A percentile compares a stretch with the other conserved stretches of the same genome.
Evolutionary conservation across 2,888 invertebrate species (phyloP).

Genomic region (Candidula unifasciata): DNA sequence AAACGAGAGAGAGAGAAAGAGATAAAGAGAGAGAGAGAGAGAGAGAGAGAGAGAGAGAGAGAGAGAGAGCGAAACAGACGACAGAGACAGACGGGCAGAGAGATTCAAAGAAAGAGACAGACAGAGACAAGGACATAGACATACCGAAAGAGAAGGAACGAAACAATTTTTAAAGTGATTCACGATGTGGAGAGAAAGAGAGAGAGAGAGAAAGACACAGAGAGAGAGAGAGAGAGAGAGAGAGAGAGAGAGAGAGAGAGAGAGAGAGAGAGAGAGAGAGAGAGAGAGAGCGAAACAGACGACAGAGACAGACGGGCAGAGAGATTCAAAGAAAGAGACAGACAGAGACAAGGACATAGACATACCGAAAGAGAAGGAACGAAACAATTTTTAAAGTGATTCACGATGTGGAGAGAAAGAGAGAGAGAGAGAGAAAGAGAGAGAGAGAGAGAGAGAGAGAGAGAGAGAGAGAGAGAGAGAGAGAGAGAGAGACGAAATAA

Average conservation of each 20-base stretch:
- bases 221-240: neutral
- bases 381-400: no score
- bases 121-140: neutral
- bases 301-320: neutral
- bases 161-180: no score
- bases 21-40: neutral
- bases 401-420: neutral
- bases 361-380: neutral
- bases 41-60: neutral
- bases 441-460: conserved; percentile 10
- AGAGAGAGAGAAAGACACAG: neutral
- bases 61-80: neutral
- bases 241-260: neutral
- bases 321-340: neutral
- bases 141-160: no score
- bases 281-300: neutral
- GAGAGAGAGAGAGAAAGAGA: neutral
- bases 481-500: conserved; percentile 22
- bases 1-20: neutral
- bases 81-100: neutral
- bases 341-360: neutral
- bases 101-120: neutral
- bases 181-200: neutral
- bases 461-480: conserved; percentile 22
- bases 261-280: neutral